Base-by-base conservation (phyloP, 2,888 invertebrate species). In the Drosophila phalerata region DNA sequence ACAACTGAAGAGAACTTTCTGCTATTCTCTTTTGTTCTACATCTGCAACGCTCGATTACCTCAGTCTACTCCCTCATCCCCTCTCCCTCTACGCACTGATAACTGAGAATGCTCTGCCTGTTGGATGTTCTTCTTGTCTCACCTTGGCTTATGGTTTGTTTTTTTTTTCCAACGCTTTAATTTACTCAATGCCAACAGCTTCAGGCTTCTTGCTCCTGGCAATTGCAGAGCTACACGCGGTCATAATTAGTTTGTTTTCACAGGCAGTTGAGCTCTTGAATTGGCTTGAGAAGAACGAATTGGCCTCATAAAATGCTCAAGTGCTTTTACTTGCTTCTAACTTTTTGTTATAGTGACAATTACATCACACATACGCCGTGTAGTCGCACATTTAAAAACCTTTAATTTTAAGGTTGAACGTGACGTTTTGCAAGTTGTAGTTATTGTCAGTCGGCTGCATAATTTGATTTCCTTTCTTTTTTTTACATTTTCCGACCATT, bases 191-290 rank as follows among this genome's bases (percentile, higher is more conserved):
- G 30, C 3, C 43, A 43, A 43, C 43, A 22, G 22, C 56, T 28
- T 19, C 19, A 9, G 19, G 32, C 55, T 55, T 38, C 10, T 25
- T 43, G 58, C 38, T 8, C 17, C 28, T 32, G 56, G 51, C 74
- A 45, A 48, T 38, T 13, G 43, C 51, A 66, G 52, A 73, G 69
- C 69, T 32, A 69, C 85, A 85, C 71, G 85, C 79, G 81, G 88
- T 79, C 83, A 79, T 88, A 86, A 86, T 86, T 86, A 86, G 88
- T 83, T 85, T 85, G 85, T 83, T 83, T 85, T 85, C 68, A 71
- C 87, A 85, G 85, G 60, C 81, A 79, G 83, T 86, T 85, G 79
- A 83, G 83, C 72, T 69, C 52, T 70, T 69, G 77, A 85, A 87
- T 82, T 85, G 75, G 69, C 73, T 85, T 55, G 19, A 55, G 53